phyloP scores from a whole-genome alignment of 2,888 invertebrate genomes.

The Limnephilus lunatus region DNA sequence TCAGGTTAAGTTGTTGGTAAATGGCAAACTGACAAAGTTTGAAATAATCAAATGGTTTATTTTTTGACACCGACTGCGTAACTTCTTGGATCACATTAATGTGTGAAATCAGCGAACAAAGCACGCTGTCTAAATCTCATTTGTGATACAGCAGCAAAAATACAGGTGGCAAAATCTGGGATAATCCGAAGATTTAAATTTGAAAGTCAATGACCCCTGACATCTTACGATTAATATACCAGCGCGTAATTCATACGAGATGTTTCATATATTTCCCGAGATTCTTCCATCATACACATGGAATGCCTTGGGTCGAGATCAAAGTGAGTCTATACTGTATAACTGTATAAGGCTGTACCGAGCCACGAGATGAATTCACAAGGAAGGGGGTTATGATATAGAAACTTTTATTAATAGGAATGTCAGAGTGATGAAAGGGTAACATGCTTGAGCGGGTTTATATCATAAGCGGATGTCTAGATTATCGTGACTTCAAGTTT shows the following conservation, averaged over 20 bases:
- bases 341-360: not conserved
- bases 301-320: not conserved
- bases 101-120: not conserved
- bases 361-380: not conserved
- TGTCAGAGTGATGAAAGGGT: slow-evolving; percentile 26
- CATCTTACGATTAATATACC: slow-evolving; percentile 28
- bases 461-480: not conserved
- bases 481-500: not conserved
- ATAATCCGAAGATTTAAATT: slow-evolving; percentile 5
- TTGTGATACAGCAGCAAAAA: not conserved
- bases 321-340: not conserved
- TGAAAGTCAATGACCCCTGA: slow-evolving; percentile 16
- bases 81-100: not conserved
- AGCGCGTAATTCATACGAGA: slow-evolving; percentile 2
- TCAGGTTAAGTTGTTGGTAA: not conserved
- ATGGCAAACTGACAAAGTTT: not conserved
- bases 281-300: slow-evolving; percentile 25
- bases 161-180: not conserved
- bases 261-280: slow-evolving; percentile 12
- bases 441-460: not conserved
- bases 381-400: not conserved
- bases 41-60: too few species aligned
- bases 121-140: not conserved
- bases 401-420: slow-evolving; percentile 29
- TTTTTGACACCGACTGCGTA: not conserved